Conservation (phyloP, 2,888 invertebrate genomes). For the Nomada ruficornis region DNA sequence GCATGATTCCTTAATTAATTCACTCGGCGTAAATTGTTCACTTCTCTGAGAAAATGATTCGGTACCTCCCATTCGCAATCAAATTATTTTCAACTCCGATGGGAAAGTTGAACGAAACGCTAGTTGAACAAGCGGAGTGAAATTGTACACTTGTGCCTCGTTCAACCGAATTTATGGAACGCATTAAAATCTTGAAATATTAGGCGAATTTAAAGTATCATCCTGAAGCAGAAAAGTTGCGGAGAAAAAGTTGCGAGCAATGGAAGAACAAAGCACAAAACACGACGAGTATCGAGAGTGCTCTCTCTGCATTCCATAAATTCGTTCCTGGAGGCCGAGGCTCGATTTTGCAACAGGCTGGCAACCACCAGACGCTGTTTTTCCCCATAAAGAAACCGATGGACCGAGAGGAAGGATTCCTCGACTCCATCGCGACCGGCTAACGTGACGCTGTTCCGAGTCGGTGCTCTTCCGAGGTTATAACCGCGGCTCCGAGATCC, state of each 20-base stretch:
- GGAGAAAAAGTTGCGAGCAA: background rate
- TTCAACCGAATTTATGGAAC: background rate
- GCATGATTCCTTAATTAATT: too few relatives aligned
- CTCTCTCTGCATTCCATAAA: constrained; percentile 37
- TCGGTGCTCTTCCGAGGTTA: constrained; percentile 73
- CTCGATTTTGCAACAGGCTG: constrained; percentile 40
- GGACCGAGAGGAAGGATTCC: constrained; percentile 58
- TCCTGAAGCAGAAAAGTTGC: background rate
- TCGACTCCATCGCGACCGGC: constrained; percentile 37
- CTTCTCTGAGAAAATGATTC: too few relatives aligned
- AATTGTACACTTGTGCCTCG: too few relatives aligned
- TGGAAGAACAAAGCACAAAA: constrained; percentile 13
- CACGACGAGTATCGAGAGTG: constrained; percentile 8
- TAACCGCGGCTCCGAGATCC: constrained; percentile 70
- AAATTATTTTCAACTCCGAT: too few relatives aligned
- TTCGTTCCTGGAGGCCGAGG: constrained; percentile 47
- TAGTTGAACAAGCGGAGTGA: too few relatives aligned
- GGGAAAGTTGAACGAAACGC: too few relatives aligned
- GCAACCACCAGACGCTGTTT: constrained; percentile 42
- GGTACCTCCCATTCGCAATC: too few relatives aligned
- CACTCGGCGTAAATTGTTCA: too few relatives aligned
- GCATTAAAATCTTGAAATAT: background rate
- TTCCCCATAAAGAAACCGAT: constrained; percentile 45
- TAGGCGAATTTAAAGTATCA: background rate
- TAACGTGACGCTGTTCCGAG: constrained; percentile 77